phyloP scores from a whole-genome alignment of 2,113 vertebrate genomes.

The Tragelaphus buxtoni region DNA sequence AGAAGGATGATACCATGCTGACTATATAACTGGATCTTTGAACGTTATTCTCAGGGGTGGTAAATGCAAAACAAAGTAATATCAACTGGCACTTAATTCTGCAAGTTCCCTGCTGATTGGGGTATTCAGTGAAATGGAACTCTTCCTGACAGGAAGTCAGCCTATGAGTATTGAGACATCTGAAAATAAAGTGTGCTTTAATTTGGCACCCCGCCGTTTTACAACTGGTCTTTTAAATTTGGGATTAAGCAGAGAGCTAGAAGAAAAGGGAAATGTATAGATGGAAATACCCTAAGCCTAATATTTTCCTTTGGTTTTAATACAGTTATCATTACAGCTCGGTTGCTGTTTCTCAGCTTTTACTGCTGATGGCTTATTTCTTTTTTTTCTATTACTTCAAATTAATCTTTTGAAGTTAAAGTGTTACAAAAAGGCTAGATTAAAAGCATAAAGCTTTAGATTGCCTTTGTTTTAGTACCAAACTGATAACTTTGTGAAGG shows the following conservation, averaged over 20 bases:
- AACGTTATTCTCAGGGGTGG: slow-evolving; percentile 91
- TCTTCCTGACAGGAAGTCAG: slow-evolving; percentile 96
- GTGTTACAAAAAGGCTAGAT: background rate
- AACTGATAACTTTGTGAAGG: background rate
- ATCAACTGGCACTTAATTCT: slow-evolving; percentile 98
- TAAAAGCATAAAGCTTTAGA: background rate
- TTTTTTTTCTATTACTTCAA: background rate
- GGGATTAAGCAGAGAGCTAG: slow-evolving; percentile 70
- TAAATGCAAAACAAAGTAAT: slow-evolving; percentile 94
- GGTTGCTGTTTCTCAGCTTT: background rate
- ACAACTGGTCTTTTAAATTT: slow-evolving; percentile 81
- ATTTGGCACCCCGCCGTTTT: slow-evolving; percentile 86
- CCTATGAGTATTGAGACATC: slow-evolving; percentile 86
- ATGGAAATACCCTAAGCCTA: slow-evolving; percentile 62
- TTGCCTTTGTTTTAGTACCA: slow-evolving; percentile 20
- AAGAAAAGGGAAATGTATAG: slow-evolving; percentile 44
- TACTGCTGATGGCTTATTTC: background rate
- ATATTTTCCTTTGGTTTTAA: slow-evolving; percentile 67
- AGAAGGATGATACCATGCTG: slow-evolving; percentile 87
- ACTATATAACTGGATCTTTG: slow-evolving; percentile 87
- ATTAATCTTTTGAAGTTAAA: background rate
- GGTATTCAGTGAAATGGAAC: slow-evolving; percentile 87
- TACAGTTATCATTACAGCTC: slow-evolving; percentile 44
- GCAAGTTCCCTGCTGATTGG: slow-evolving; percentile 88
- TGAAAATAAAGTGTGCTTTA: slow-evolving; percentile 91